These are phyloP conservation scores for Tinea trinotella DNA, from an alignment of 2,888 invertebrate genomes.

Conservation along the genomic window DNA sequence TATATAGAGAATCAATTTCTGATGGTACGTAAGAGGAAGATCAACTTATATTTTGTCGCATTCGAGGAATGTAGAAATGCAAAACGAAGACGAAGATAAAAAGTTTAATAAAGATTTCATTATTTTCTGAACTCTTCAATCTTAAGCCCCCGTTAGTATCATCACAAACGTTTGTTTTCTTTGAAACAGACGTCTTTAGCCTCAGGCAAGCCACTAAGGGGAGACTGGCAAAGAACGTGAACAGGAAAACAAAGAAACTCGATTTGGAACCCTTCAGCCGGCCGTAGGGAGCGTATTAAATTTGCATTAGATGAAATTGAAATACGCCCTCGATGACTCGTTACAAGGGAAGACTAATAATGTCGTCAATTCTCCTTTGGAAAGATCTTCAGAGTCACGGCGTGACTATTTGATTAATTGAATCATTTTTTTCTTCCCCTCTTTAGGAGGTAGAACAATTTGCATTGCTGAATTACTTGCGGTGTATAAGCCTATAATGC, in stretches of 20 bases:
- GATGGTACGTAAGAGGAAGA: no score
- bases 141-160: background rate
- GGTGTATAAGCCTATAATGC: background rate
- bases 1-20: no score
- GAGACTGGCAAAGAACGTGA: conserved; percentile 24
- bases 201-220: conserved; percentile 12
- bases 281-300: conserved; percentile 62
- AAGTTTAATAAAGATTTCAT: conserved; percentile 14
- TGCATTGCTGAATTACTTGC: conserved; percentile 13
- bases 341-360: conserved; percentile 64
- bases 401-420: conserved; percentile 67
- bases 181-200: conserved; percentile 8
- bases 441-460: background rate
- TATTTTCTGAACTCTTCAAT: conserved; percentile 8
- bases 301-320: conserved; percentile 71
- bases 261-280: conserved; percentile 52
- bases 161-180: conserved; percentile 13
- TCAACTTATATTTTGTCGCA: background rate
- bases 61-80: background rate
- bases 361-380: conserved; percentile 55
- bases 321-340: conserved; percentile 66
- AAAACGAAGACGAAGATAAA: background rate
- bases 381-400: conserved; percentile 58
- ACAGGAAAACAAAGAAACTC: conserved; percentile 61
- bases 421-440: conserved; percentile 26